Evolutionary conservation across 37 sponge, comb jelly and placozoan species (phyloP), one percentile per base, ranked within the genome.

Genomic region (Crambe crambe): DNA sequence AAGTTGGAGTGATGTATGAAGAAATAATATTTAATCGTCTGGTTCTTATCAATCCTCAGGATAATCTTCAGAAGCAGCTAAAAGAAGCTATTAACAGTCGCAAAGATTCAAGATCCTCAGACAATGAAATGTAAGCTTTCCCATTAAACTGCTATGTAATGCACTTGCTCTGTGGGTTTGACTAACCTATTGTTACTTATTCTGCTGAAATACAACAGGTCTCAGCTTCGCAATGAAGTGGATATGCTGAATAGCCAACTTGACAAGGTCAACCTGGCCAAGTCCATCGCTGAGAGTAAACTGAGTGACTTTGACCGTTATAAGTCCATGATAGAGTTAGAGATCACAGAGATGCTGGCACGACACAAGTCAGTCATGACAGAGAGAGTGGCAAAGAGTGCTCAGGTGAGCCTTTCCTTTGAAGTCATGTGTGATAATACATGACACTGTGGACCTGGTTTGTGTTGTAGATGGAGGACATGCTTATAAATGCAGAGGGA

Each of bases 271-370:
- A 71, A 71, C 37, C 56, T 76, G 42, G 73, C 64, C 36, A 85
- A 81, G 77, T 68, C 86, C 0, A 43, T 66, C 21, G 70, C 81
- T 41, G 86, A 85, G 30, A 32, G 74, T 31, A 78, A 86, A 42
- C 71, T 91, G 67, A 44, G 71, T 30, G 93, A 92, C 51, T 58
- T 92, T 56, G 96, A 95, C 76, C 76, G 82, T 17, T 91, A 95
- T 59, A 89, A 92, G 76, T 86, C 75, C 72, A 89, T 95, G 85
- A 82, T 91, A 21, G 96, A 95, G 72, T 68, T 95, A 72, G 85
- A 89, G 37, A 87, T 93, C 25, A 80, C 85, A 6, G 93, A 93
- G 83, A 79, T 73, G 43, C 72, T 92, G 6, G 76, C 83, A 9
- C 66, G 93, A 68, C 84, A 88, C 85, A 87, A 80, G 69, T 78